These are phyloP conservation scores for western clawed frog (Xenopus tropicalis) DNA, from an alignment of 2,113 vertebrate species.

Conservation along the genomic window DNA sequence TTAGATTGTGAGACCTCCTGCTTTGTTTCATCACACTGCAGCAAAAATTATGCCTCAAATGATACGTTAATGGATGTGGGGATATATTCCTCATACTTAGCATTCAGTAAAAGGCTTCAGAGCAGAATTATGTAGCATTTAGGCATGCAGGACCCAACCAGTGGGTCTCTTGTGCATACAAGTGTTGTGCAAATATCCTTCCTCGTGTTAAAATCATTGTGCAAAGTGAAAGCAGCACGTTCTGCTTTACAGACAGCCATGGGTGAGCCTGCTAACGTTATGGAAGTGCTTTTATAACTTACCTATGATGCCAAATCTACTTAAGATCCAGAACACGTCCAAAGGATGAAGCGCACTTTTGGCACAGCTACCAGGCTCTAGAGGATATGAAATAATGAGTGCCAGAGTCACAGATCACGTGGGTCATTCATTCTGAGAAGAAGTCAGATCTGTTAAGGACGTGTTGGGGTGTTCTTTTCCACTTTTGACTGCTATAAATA, in stretches of 20 bases:
- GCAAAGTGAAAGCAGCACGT: not conserved
- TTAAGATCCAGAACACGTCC: not conserved
- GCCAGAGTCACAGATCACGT: slow-evolving; percentile 4
- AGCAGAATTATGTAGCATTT: not conserved
- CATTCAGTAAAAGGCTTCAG: too few relatives aligned
- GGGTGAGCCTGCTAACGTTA: not conserved
- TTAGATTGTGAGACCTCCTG: not conserved
- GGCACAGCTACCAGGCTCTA: not conserved
- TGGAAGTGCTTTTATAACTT: not conserved
- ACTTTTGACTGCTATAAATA: not conserved
- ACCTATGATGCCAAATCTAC: not conserved
- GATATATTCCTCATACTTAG: too few relatives aligned
- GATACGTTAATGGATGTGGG: too few relatives aligned
- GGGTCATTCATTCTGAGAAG: slow-evolving; percentile 22
- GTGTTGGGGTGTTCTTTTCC: not conserved
- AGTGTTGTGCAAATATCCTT: not conserved
- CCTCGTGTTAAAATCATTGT: not conserved
- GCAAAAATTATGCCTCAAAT: not conserved
- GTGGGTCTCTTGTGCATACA: not conserved
- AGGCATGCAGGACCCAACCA: not conserved
- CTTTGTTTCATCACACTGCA: not conserved
- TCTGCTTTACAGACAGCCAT: not conserved
- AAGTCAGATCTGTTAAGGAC: slow-evolving; percentile 23
- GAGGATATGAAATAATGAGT: slow-evolving; percentile 21
- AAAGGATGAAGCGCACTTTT: not conserved